Evolutionary conservation across 2,888 invertebrate genomes (phyloP), one percentile per base, ranked within the genome.

Genomic region (Diachrysia chrysitis): DNA sequence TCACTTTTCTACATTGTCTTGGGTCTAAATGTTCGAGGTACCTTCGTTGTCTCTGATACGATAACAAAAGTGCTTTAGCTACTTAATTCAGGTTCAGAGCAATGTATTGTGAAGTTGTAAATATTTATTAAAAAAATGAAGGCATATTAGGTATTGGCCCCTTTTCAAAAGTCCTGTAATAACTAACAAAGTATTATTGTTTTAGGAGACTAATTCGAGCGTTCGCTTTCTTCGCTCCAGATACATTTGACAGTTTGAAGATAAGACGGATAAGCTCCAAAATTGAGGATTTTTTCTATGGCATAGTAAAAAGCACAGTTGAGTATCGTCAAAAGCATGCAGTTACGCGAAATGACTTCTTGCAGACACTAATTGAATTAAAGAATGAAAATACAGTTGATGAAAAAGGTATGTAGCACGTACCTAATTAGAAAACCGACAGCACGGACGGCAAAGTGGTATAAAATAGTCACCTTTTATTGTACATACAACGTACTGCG

Each of bases 291-390:
- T 95, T 95, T 81, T 95, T 94, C 83, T 88, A 85, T 63, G 89
- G 89, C 23, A 83, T 94, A 48, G 93, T 95, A 1, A 88, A 88
- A 70, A 89, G 89, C 63, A 94, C 92, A 0, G 93, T 95, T 2
- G 87, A 89, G 17, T 91, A 92, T 71, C 86, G 95, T 1, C 79
- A 90, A 66, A 87, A 86, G 55, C 82, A 93, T 76, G 81, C 84
- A 6, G 87, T 92, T 62, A 90, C 87, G 35, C 86, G 96, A 55
- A 94, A 95, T 69, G 96, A 96, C 81, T 96, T 96, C 80, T 83
- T 96, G 67, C 95, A 96, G 82, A 89, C 96, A 4, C 87, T 96
- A 10, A 96, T 96, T 53, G 93, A 96, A 55, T 81, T 96, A 72
- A 95, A 92, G 78, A 93, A 95, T 76, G 89, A 85, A 37, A 83